These are phyloP conservation scores for Neoscelio sp. DNA, from an alignment of 2,888 invertebrate species.

Conservation along the genomic window DNA sequence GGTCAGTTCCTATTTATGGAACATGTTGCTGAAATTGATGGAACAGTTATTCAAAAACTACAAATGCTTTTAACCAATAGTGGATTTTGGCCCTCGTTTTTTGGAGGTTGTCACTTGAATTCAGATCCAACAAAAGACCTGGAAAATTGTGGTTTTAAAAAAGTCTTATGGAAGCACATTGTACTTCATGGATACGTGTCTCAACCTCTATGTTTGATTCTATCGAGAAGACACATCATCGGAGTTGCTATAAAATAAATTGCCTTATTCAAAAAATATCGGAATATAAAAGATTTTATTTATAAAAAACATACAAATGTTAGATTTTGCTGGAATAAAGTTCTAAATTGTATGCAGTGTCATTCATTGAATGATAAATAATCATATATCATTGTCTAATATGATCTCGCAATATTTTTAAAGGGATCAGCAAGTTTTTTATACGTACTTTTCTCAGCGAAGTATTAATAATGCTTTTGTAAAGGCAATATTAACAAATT, in stretches of 20 bases:
- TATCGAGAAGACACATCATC: slow-evolving; percentile 76
- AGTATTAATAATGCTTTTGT: too few species aligned
- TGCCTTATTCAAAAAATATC: too few species aligned
- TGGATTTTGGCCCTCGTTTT: slow-evolving; percentile 78
- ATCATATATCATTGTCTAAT: too few species aligned
- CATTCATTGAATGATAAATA: too few species aligned
- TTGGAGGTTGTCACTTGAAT: slow-evolving; percentile 77
- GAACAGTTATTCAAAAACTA: slow-evolving; percentile 72
- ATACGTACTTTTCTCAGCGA: too few species aligned
- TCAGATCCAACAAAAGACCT: slow-evolving; percentile 70
- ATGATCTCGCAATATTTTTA: too few species aligned
- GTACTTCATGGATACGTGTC: slow-evolving; percentile 76
- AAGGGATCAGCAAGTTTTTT: too few species aligned
- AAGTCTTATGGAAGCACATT: slow-evolving; percentile 72
- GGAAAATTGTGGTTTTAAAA: slow-evolving; percentile 68
- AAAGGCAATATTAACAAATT: too few species aligned
- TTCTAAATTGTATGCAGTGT: too few species aligned
- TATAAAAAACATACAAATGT: too few species aligned
- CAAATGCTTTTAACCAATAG: slow-evolving; percentile 75
- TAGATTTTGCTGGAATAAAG: too few species aligned
- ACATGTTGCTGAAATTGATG: slow-evolving; percentile 74
- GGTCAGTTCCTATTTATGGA: slow-evolving; percentile 79
- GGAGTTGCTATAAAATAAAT: slow-evolving; percentile 76
- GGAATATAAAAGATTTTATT: too few species aligned
- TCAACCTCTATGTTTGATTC: slow-evolving; percentile 74